Evolutionary conservation across 2,888 invertebrate species (phyloP), one percentile per base, ranked within the genome.

Genomic region (Gerris lacustris): DNA sequence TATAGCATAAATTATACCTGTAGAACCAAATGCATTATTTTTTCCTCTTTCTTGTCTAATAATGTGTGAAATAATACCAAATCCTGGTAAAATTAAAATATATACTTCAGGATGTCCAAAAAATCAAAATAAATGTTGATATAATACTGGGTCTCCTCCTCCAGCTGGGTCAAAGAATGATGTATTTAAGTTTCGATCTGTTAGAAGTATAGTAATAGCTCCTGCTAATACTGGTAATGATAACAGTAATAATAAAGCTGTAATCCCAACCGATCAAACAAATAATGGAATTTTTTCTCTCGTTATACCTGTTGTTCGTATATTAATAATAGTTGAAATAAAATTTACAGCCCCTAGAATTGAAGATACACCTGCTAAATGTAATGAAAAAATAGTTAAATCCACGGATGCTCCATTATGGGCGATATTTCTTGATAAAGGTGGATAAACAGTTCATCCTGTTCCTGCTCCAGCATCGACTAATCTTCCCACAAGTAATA

Each of bases 41-140:
- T 90, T 90, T 6, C 86, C 86, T 79, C 86, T 86, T 85, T 89
- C 87, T 84, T 87, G 86, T 0, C 84, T 84, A 81, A 91, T 86
- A 83, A 90, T 87, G 79, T 91, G 90, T 0, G 89, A 90, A 80
- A 91, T 87, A 83, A 91, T 85, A 0, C 91, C 90, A 84, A 92
- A 91, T 80, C 88, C 90, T 0, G 90, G 90, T 77, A 91, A 78
- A 87, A 91, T 91, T 83, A 91, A 82, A 88, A 91, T 90, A 82
- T 92, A 92, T 74, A 92, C 90, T 86, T 92, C 91, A 9, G 91
- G 91, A 71, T 92, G 91, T 0, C 91, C 91, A 85, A 92, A 92
- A 83, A 92, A 92, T 87, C 91, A 92, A 82, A 92, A 91, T 84
- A 91, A 82, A 80, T 92, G 90, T 86, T 91, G 90, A 70, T 88